Conservation (phyloP, 2,113 vertebrate species). For the Nymphicus hollandicus region DNA sequence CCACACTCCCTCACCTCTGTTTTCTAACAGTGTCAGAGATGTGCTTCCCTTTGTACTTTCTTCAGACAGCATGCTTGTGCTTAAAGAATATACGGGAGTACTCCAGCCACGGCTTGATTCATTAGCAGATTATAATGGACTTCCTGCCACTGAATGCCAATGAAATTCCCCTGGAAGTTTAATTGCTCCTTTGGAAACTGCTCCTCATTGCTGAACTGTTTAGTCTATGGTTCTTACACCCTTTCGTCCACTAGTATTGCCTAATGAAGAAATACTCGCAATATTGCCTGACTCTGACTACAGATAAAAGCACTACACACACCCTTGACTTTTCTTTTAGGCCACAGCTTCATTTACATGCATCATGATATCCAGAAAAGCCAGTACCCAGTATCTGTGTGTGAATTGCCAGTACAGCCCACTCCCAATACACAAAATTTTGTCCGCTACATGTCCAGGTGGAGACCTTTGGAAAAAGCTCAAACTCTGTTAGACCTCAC, state of each 20-base stretch:
- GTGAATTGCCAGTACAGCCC: neutral
- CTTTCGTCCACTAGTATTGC: neutral
- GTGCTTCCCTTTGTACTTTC: neutral
- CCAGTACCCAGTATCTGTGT: neutral
- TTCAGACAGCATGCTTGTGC: no score
- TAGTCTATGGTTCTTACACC: neutral
- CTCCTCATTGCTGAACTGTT: neutral
- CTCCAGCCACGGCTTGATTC: neutral
- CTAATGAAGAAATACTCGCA: neutral
- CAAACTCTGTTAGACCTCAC: neutral
- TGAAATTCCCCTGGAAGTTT: neutral
- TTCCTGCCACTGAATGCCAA: neutral
- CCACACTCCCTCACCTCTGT: neutral
- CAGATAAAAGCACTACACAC: neutral
- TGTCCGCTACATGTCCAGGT: neutral
- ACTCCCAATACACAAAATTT: neutral
- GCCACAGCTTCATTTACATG: neutral
- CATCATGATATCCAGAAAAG: neutral
- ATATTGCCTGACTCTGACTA: no score
- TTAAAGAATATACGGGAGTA: neutral
- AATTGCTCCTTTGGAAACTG: neutral
- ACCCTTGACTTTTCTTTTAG: neutral
- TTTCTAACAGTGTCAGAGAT: neutral
- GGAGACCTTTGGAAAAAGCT: neutral
- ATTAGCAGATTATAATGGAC: neutral